Percentiles rank a stretch among this genome's conserved stretches.
phyloP scores from a whole-genome alignment of 2,113 vertebrate genomes.

The Taurulus bubalis region DNA sequence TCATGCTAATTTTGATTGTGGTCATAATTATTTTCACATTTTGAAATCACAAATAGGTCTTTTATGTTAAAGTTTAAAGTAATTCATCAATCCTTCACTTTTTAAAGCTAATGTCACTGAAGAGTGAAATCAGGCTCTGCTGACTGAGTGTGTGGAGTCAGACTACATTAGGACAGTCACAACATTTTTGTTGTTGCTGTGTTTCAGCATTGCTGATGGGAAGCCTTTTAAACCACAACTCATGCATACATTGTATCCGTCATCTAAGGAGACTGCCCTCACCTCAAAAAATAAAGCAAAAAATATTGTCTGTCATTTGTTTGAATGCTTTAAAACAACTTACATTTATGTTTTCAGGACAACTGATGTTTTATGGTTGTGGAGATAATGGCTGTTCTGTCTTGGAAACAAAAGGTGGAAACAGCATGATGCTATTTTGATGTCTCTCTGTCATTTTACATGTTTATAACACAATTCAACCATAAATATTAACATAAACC shows the following conservation, averaged over 20 bases:
- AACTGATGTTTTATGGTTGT: neutral
- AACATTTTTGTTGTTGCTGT: neutral
- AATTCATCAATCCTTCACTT: neutral
- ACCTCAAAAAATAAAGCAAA: neutral
- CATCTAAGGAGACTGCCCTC: neutral
- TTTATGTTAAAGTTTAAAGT: conserved; percentile 10
- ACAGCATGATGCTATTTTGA: neutral
- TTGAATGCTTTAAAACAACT: neutral
- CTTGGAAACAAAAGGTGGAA: neutral
- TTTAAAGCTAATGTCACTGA: neutral
- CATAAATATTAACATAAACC: too few relatives aligned
- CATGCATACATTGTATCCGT: neutral
- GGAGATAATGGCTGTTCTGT: neutral
- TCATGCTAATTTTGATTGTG: conserved; percentile 20
- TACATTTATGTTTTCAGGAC: neutral
- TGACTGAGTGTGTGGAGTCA: neutral
- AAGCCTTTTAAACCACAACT: neutral
- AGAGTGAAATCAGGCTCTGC: neutral
- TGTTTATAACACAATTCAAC: too few relatives aligned
- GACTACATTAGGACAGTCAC: neutral
- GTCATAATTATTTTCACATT: conserved; percentile 51
- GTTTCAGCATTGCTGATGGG: neutral
- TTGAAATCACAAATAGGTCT: conserved; percentile 6
- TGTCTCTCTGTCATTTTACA: too few relatives aligned
- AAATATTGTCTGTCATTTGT: neutral